phyloP scores from a whole-genome alignment of 2,888 invertebrate species.

The Harpalus rufipes region DNA sequence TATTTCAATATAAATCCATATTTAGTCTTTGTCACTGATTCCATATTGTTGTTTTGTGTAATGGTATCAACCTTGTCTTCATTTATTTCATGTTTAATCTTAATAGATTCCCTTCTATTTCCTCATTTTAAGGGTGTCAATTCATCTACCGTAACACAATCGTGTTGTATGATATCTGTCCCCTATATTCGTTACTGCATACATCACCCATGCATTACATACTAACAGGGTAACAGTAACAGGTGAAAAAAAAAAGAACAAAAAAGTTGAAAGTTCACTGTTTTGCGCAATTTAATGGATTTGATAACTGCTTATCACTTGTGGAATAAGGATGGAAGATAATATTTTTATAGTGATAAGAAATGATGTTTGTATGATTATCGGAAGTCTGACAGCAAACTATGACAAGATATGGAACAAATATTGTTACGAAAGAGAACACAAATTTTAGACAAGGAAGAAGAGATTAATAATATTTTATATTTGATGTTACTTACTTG shows the following conservation, averaged over 20 bases:
- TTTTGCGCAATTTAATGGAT: constrained; percentile 19
- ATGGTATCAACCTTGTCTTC: neutral
- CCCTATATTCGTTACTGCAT: constrained; percentile 26
- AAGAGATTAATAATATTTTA: too few relatives aligned
- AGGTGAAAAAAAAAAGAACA: constrained; percentile 24
- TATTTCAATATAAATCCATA: too few relatives aligned
- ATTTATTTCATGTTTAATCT: constrained; percentile 1
- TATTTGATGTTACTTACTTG: too few relatives aligned
- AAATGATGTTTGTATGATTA: constrained; percentile 31
- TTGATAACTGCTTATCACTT: neutral
- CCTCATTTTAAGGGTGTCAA: constrained; percentile 27
- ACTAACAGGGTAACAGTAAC: constrained; percentile 23
- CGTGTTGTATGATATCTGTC: constrained; percentile 42
- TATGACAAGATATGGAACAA: neutral
- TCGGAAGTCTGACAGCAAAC: neutral
- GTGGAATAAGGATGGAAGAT: constrained; percentile 17
- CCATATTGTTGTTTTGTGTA: neutral
- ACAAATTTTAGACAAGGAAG: neutral
- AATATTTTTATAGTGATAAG: constrained; percentile 49
- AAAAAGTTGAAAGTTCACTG: constrained; percentile 7
- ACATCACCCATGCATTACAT: constrained; percentile 36
- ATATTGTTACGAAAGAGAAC: neutral
- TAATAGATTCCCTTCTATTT: constrained; percentile 23
- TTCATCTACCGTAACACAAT: constrained; percentile 17
- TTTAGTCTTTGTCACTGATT: neutral